These are phyloP conservation scores for Amphilophus citrinellus DNA, from an alignment of 2,113 vertebrate genomes.

Conservation along the genomic window DNA sequence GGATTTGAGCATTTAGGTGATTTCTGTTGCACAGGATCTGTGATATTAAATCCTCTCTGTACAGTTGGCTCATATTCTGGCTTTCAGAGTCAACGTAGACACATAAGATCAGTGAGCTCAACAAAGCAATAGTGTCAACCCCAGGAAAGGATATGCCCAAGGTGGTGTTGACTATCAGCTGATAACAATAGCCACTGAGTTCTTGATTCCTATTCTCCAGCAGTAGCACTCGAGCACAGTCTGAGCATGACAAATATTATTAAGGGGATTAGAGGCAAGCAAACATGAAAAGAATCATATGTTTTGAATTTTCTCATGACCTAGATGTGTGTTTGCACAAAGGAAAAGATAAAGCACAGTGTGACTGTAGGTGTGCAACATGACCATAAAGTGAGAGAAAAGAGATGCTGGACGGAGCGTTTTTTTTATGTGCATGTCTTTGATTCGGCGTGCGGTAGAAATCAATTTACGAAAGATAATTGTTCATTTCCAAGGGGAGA, in stretches of 20 bases:
- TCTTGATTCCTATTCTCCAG: constrained; percentile 34
- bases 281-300: constrained; percentile 70
- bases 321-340: constrained; percentile 54
- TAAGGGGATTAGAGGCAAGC: constrained; percentile 69
- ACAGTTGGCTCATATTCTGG: constrained; percentile 16
- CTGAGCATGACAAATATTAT: constrained; percentile 72
- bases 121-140: constrained; percentile 46
- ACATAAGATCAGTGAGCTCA: constrained; percentile 43
- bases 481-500: constrained; percentile 72
- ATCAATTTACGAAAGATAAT: constrained; percentile 78
- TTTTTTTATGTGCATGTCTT: constrained; percentile 41
- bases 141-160: constrained; percentile 31
- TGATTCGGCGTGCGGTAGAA: constrained; percentile 51
- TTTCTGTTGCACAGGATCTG: background rate
- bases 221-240: constrained; percentile 47
- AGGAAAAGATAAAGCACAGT: constrained; percentile 49
- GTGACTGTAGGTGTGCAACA: background rate
- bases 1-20: background rate
- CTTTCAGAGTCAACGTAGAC: constrained; percentile 16
- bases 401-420: background rate
- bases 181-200: constrained; percentile 52
- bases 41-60: constrained; percentile 5
- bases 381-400: constrained; percentile 18
- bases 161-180: constrained; percentile 51
- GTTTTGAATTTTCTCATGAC: constrained; percentile 70